Conservation (phyloP, 2,888 invertebrate genomes). For the Cyrtodaria siliqua region DNA sequence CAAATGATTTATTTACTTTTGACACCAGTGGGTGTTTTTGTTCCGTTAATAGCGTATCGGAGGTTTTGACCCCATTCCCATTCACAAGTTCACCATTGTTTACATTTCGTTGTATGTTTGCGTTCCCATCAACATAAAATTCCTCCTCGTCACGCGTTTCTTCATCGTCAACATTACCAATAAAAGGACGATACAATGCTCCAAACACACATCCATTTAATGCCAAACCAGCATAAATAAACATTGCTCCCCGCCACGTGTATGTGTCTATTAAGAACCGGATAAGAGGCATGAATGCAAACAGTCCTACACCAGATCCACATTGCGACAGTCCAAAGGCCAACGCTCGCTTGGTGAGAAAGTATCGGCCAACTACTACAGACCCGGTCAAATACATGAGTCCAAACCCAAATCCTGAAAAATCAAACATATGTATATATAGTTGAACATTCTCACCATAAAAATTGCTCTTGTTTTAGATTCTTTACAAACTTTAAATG, state of each 20-base stretch:
- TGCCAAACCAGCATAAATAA: conserved; percentile 35
- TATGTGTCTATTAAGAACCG: conserved; percentile 22
- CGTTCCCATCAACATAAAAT: too few species aligned
- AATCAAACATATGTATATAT: background rate
- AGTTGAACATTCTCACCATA: background rate
- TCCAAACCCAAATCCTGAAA: conserved; percentile 49
- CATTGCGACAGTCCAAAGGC: conserved; percentile 39
- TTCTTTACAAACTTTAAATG: background rate
- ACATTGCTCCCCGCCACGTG: conserved; percentile 43
- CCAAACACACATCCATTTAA: conserved; percentile 34
- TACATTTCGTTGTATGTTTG: too few species aligned
- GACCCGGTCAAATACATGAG: conserved; percentile 36
- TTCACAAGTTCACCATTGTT: too few species aligned
- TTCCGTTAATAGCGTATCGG: background rate
- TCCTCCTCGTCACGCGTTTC: too few species aligned
- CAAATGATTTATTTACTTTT: background rate
- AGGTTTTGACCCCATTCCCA: background rate
- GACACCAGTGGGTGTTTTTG: background rate
- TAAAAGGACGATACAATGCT: conserved; percentile 24
- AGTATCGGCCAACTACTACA: conserved; percentile 36
- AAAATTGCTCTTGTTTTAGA: background rate
- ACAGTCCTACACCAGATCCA: conserved; percentile 44
- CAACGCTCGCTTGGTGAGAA: conserved; percentile 33
- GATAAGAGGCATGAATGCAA: conserved; percentile 32
- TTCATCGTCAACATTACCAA: background rate